Evolutionary conservation across 2,113 vertebrate genomes (phyloP).

Genomic region (Eurypyga helias): DNA sequence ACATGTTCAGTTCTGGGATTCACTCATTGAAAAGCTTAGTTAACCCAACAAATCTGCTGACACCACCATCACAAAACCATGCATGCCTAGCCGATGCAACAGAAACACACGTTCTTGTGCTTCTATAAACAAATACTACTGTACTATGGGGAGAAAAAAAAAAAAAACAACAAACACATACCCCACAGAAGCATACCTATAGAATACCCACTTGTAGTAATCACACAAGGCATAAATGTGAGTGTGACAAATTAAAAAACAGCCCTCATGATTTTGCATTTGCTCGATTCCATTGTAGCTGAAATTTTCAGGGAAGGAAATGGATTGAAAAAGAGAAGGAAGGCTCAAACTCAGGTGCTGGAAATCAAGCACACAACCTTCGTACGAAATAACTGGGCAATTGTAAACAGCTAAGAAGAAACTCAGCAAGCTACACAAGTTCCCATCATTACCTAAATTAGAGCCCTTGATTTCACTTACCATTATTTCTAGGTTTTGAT

Average conservation of each 20-base stretch:
- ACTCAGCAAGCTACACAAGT: background rate
- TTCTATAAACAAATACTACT: background rate
- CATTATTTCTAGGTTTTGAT: background rate
- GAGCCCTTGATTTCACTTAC: background rate
- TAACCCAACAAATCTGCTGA: background rate
- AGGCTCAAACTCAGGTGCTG: background rate
- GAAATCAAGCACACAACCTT: background rate
- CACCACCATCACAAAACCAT: background rate
- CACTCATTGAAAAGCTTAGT: background rate
- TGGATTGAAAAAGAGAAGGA: background rate
- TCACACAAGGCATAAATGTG: rapidly evolving
- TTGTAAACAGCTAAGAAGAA: background rate
- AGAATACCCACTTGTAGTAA: background rate
- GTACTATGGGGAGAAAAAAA: background rate
- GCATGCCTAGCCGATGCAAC: background rate
- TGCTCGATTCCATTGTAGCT: background rate
- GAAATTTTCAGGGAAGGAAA: background rate
- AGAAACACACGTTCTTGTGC: background rate
- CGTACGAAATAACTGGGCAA: background rate
- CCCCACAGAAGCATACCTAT: background rate
- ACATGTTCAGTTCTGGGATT: background rate
- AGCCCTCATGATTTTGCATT: background rate
- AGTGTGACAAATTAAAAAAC: background rate
- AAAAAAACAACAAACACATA: too few species aligned
- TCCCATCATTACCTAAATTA: background rate